A percentile compares a stretch with the other conserved stretches of the same genome.
Conservation (phyloP, 1,140 invertebrate genomes). For the Caenorhabditis tropicalis region DNA sequence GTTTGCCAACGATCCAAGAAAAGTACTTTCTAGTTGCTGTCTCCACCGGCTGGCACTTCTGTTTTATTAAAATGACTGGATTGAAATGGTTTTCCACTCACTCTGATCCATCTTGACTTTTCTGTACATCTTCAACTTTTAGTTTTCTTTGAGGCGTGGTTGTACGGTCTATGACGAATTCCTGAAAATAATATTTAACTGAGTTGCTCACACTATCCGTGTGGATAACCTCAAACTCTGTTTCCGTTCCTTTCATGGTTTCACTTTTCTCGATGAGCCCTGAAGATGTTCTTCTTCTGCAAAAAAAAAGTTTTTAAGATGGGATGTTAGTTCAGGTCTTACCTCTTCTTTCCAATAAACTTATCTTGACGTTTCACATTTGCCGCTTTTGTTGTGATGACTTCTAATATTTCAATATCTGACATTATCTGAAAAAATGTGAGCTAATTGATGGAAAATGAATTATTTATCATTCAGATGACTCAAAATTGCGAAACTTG, state of each 20-base stretch:
- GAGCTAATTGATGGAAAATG: no score
- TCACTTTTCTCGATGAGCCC: constrained; percentile 4
- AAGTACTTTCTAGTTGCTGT: neutral
- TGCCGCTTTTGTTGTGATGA: neutral
- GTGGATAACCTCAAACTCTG: neutral
- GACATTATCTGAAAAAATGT: constrained; percentile 4
- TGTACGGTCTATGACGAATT: constrained; percentile 1
- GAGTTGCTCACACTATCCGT: neutral
- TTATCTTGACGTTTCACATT: neutral
- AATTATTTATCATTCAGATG: neutral
- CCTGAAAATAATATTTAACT: neutral
- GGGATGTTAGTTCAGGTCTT: no score
- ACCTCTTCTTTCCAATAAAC: neutral
- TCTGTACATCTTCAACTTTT: neutral
- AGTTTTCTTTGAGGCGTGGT: neutral
- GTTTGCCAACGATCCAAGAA: neutral
- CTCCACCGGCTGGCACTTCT: neutral
- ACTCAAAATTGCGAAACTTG: neutral
- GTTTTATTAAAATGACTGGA: neutral
- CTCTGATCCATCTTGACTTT: neutral
- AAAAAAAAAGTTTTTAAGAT: neutral
- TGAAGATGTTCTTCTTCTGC: neutral
- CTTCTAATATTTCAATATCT: neutral
- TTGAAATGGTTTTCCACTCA: no score
- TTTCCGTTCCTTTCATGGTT: constrained; percentile 16